Evolutionary conservation across 2,888 invertebrate genomes (phyloP).

Genomic region (Sussaba pulchella): DNA sequence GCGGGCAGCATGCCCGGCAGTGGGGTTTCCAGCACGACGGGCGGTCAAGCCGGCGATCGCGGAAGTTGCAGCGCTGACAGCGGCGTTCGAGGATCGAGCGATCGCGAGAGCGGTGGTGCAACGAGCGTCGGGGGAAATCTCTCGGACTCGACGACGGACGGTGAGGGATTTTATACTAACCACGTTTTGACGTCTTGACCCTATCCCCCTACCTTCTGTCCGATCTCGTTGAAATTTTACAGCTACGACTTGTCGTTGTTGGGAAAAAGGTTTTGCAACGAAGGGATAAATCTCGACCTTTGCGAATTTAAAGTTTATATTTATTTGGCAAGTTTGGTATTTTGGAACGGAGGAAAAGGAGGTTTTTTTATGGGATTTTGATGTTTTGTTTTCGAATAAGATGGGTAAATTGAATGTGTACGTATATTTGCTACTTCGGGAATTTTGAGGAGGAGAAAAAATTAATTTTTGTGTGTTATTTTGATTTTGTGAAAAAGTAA

Average conservation of each 20-base stretch:
- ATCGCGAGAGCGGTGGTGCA: slow-evolving; percentile 91
- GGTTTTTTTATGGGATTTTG: too few relatives aligned
- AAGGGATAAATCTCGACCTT: neutral
- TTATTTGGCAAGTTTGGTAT: too few relatives aligned
- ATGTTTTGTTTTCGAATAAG: too few relatives aligned
- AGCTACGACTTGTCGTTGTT: slow-evolving; percentile 7
- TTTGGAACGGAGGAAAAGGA: too few relatives aligned
- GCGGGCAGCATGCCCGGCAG: slow-evolving; percentile 72
- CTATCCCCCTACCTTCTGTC: neutral
- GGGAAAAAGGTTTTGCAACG: slow-evolving; percentile 6
- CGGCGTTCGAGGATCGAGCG: slow-evolving; percentile 93
- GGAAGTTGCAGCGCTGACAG: slow-evolving; percentile 95
- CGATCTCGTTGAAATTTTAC: slow-evolving; percentile 29
- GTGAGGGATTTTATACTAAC: slow-evolving; percentile 83
- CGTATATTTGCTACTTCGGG: too few relatives aligned
- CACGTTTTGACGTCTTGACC: neutral
- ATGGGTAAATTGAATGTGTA: too few relatives aligned
- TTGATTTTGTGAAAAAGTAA: too few relatives aligned
- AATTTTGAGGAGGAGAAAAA: too few relatives aligned
- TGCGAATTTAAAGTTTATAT: too few relatives aligned
- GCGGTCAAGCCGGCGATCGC: slow-evolving; percentile 87
- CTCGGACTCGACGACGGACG: slow-evolving; percentile 92
- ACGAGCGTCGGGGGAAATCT: slow-evolving; percentile 93
- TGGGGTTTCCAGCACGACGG: slow-evolving; percentile 84
- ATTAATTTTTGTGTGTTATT: too few relatives aligned